phyloP scores from a whole-genome alignment of 2,888 invertebrate genomes.

The Candidula unifasciata region DNA sequence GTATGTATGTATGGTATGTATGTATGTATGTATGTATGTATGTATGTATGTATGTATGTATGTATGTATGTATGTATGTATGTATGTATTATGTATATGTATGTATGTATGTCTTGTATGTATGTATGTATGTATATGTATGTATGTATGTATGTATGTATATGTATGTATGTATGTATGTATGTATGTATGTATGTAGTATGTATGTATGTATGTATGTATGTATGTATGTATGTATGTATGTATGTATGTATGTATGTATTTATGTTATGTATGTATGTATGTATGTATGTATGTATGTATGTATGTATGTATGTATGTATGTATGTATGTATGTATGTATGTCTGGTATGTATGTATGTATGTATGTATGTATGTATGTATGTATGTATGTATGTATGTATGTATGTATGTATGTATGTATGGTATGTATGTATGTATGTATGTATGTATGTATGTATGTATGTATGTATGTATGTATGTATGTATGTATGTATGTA shows the following conservation, averaged over 20 bases:
- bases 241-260: constrained; percentile 8
- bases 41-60: too few species aligned
- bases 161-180: background rate
- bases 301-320: background rate
- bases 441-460: too few species aligned
- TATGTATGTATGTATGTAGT: constrained; percentile 8
- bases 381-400: too few species aligned
- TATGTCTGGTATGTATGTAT: background rate
- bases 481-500: too few species aligned
- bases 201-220: constrained; percentile 8
- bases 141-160: background rate
- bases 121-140: background rate
- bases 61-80: too few species aligned
- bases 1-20: too few species aligned
- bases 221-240: constrained; percentile 8
- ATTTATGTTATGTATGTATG: background rate
- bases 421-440: too few species aligned
- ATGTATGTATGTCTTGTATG: background rate
- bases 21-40: too few species aligned
- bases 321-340: background rate
- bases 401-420: too few species aligned
- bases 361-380: too few species aligned
- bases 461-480: too few species aligned
- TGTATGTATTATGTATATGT: too few species aligned
- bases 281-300: background rate